Evolutionary conservation across 2,888 invertebrate species (phyloP).

Genomic region (Lordiphosa fenestrarum): DNA sequence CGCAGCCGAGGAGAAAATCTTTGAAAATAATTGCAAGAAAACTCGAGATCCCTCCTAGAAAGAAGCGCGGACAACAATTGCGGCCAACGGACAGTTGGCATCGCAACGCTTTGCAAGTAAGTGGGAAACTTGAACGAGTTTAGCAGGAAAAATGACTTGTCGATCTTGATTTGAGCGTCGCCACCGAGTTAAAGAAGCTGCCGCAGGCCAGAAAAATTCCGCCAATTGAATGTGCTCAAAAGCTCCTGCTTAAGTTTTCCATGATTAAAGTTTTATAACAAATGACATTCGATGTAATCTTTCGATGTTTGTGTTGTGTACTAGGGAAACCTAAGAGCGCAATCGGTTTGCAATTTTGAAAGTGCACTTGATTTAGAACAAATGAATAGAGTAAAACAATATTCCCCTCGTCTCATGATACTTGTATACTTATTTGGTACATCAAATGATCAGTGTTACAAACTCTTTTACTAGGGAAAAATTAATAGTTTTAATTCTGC

Average conservation of each 20-base stretch:
- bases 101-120: conserved; percentile 4
- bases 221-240: conserved; percentile 53
- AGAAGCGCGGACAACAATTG: conserved; percentile 53
- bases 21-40: conserved; percentile 69
- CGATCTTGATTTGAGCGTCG: conserved; percentile 45
- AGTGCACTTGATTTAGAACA: no score
- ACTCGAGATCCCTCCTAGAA: conserved; percentile 61
- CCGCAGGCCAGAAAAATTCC: conserved; percentile 41
- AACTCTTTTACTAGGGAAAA: no score
- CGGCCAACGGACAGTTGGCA: conserved; percentile 46
- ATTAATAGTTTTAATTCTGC: no score
- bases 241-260: no score
- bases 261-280: conserved; percentile 17
- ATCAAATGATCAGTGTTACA: no score
- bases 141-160: conserved; percentile 55
- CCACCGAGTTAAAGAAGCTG: conserved; percentile 9
- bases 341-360: no score
- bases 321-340: no score
- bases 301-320: no score
- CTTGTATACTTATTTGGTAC: no score
- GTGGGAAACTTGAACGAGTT: conserved; percentile 52
- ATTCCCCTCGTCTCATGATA: no score
- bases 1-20: conserved; percentile 62
- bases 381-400: no score
- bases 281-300: conserved; percentile 9